phyloP scores from a whole-genome alignment of 2,797 vertebrate species.

The Paedocypris micromegethes region DNA sequence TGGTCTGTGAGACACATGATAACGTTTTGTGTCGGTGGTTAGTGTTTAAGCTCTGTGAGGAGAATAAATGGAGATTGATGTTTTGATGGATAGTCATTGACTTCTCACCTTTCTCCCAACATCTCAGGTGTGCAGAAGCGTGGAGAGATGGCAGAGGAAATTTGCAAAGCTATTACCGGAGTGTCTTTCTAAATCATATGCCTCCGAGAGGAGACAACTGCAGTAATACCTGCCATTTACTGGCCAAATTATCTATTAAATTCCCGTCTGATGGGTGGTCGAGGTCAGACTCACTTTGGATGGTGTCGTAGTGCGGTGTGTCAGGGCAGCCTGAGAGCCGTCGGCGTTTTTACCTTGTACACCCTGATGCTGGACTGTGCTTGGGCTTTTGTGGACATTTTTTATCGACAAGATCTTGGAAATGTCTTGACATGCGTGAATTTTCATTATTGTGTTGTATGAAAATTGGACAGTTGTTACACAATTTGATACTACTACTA shows the following conservation, averaged over 20 bases:
- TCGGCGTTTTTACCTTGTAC: too few species aligned
- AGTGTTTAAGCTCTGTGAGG: constrained; percentile 65
- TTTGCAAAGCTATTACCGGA: constrained; percentile 62
- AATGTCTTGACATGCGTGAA: too few species aligned
- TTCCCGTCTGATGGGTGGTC: constrained; percentile 41
- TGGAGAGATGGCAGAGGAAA: constrained; percentile 62
- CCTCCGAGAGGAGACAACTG: constrained; percentile 58
- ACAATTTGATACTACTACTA: too few species aligned
- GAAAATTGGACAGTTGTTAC: too few species aligned
- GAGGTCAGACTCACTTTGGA: constrained; percentile 34
- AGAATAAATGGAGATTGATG: constrained; percentile 66
- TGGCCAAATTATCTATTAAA: constrained; percentile 57
- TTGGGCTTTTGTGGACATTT: too few species aligned
- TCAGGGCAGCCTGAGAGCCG: too few species aligned
- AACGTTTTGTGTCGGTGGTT: constrained; percentile 54
- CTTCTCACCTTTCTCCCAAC: constrained; percentile 59
- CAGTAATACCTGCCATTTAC: constrained; percentile 61
- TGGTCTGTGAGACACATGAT: constrained; percentile 40
- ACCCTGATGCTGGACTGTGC: too few species aligned
- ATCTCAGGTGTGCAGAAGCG: constrained; percentile 52
- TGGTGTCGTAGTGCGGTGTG: neutral
- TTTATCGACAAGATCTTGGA: too few species aligned
- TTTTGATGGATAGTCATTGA: constrained; percentile 76
- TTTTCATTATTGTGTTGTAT: too few species aligned
- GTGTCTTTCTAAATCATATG: constrained; percentile 64